Evolutionary conservation across 2,113 vertebrate species (phyloP), one percentile per base, ranked within the genome.

Genomic region (Microcebus jonahi): DNA sequence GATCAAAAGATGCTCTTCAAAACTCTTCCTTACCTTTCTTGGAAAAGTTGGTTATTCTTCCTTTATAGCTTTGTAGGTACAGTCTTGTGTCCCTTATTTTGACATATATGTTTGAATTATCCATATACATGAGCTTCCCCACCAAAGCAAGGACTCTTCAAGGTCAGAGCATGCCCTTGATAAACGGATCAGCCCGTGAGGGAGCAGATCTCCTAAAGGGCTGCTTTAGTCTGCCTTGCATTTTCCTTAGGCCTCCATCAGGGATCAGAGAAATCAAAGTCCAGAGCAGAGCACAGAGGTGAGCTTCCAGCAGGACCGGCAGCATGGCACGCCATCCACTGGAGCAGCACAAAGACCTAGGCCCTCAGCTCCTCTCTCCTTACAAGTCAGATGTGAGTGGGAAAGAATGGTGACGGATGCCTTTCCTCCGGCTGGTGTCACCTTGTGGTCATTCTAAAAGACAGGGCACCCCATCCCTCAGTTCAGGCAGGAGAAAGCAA

Each of bases 261-360:
- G 50, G 59, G 50, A 4, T 36, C 6, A 42, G 29, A 63, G 45
- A 75, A 42, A 48, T 31, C 50, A 34, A 88, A 82, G 76, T 23
- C 10, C 57, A 67, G 10, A 18, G 27, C 23, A 6, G 18, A n/a
- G 20, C 17, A 3, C 17, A 23, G 31, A 67, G 50, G 20, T 11
- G 23, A 39, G 48, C 17, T 21, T n/a, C 45, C 48, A 8, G 61
- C 7, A 14, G 17, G 34, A 31, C 10, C 3, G 2, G 14, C 34
- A 61, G 39, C 11, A 36, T 5, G 73, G 11, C 1, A 4, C 15
- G 29, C 6, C 0, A 0, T 23, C n/a, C 14, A 45, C 31, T 36
- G 29, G 27, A 79, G 42, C 9, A 81, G n/a, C 15, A 27, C 8
- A 45, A 48, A 25, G 20, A 79, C 17, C 61, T 3, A 1, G 2